A percentile compares a stretch with the other conserved stretches of the same genome.
Evolutionary conservation across 35 echinoderm and acorn worm species (phyloP).

Genomic region (Patiria miniata): DNA sequence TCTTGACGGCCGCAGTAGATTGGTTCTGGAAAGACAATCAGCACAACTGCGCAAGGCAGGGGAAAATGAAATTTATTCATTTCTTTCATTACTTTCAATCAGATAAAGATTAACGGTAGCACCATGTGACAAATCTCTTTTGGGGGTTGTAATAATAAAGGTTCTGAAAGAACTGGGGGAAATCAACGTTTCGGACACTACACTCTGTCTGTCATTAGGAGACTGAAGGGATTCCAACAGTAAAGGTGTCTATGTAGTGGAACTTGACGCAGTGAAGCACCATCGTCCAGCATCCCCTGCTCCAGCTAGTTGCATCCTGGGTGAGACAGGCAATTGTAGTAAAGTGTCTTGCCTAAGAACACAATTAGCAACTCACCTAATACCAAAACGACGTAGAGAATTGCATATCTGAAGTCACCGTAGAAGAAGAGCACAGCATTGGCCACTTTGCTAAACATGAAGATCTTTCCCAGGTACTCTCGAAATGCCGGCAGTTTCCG

Average conservation of each 20-base stretch:
- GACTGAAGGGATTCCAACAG: too few species aligned
- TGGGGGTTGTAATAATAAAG: too few species aligned
- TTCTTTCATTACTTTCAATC: not conserved
- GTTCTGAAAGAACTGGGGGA: too few species aligned
- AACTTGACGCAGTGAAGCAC: too few species aligned
- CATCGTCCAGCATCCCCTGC: too few species aligned
- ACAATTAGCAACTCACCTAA: conserved; percentile 67
- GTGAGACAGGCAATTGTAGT: too few species aligned
- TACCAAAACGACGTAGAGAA: conserved; percentile 58
- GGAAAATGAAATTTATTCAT: not conserved
- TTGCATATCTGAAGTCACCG: conserved; percentile 62
- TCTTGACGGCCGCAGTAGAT: conserved; percentile 77
- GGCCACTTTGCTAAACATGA: conserved; percentile 84
- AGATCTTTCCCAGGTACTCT: conserved; percentile 59
- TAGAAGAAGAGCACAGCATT: conserved; percentile 77
- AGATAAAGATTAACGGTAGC: too few species aligned
- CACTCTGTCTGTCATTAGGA: too few species aligned
- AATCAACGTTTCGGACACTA: too few species aligned
- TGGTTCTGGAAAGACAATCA: conserved; percentile 93
- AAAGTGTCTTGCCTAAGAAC: not conserved
- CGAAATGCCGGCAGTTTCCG: conserved; percentile 62
- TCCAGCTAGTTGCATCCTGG: too few species aligned
- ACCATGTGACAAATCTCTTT: too few species aligned
- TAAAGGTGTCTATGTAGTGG: too few species aligned
- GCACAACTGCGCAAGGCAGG: conserved; percentile 55